These are phyloP conservation scores for Campylomormyrus tamandua DNA, from an alignment of 2,113 vertebrate genomes.

Conservation along the genomic window DNA sequence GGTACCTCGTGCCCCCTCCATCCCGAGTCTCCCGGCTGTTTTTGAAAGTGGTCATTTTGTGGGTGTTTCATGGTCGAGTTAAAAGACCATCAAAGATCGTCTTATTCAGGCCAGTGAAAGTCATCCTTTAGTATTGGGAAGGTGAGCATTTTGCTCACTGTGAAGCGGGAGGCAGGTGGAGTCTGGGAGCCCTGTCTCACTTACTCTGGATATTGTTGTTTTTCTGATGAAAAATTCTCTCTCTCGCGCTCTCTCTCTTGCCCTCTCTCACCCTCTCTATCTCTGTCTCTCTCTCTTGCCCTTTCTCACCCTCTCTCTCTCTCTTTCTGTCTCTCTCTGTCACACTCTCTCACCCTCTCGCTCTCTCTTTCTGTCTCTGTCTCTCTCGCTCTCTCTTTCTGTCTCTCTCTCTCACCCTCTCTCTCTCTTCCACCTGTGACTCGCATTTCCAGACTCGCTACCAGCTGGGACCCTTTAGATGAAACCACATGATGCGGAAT, in stretches of 20 bases:
- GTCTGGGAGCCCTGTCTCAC: not conserved
- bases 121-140: not conserved
- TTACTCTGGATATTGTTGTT: not conserved
- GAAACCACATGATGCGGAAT: not conserved
- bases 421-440: not conserved
- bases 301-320: too few species aligned
- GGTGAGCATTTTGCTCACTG: not conserved
- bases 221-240: not conserved
- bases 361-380: too few species aligned
- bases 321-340: too few species aligned
- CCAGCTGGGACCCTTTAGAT: constrained; percentile 12
- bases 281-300: not conserved
- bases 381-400: not conserved
- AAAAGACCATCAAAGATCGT: not conserved
- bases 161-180: not conserved
- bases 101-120: not conserved
- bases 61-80: not conserved
- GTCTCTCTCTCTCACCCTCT: not conserved
- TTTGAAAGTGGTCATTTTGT: not conserved
- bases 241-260: not conserved
- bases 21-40: not conserved
- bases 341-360: too few species aligned
- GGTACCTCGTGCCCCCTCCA: not conserved
- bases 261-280: too few species aligned
- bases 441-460: not conserved